Evolutionary conservation across 2,888 invertebrate genomes (phyloP).

Genomic region (Apantesis nais): DNA sequence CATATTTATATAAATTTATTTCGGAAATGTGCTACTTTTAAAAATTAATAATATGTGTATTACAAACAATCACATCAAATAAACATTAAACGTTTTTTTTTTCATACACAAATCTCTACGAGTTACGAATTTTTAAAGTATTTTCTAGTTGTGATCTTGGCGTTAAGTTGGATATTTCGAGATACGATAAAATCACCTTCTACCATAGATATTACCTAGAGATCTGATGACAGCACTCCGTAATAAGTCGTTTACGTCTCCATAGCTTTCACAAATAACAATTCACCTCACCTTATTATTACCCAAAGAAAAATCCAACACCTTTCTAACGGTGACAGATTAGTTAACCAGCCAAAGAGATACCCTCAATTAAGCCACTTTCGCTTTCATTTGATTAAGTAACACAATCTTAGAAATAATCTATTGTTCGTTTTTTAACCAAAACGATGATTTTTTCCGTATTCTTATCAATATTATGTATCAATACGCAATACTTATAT

Average conservation of each 20-base stretch:
- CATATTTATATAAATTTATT: no score
- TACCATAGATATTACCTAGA: neutral
- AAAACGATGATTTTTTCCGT: constrained; percentile 39
- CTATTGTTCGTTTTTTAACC: constrained; percentile 31
- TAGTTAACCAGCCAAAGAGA: constrained; percentile 31
- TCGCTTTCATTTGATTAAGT: constrained; percentile 39
- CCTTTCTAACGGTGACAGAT: constrained; percentile 21
- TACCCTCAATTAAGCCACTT: constrained; percentile 35
- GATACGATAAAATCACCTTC: neutral
- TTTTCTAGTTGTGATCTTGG: neutral
- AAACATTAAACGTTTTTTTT: no score
- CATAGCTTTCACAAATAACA: neutral
- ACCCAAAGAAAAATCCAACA: constrained; percentile 1
- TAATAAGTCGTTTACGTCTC: neutral
- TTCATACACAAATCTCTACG: neutral
- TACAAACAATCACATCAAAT: no score
- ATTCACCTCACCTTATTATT: neutral
- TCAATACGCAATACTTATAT: constrained; percentile 51
- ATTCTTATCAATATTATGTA: constrained; percentile 39
- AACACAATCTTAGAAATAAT: constrained; percentile 26
- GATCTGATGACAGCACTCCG: neutral
- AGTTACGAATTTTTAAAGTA: neutral
- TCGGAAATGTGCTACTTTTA: no score
- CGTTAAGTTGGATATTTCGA: neutral
- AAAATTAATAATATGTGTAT: no score